phyloP scores from a whole-genome alignment of 2,888 invertebrate genomes.

The Limenitis camilla region DNA sequence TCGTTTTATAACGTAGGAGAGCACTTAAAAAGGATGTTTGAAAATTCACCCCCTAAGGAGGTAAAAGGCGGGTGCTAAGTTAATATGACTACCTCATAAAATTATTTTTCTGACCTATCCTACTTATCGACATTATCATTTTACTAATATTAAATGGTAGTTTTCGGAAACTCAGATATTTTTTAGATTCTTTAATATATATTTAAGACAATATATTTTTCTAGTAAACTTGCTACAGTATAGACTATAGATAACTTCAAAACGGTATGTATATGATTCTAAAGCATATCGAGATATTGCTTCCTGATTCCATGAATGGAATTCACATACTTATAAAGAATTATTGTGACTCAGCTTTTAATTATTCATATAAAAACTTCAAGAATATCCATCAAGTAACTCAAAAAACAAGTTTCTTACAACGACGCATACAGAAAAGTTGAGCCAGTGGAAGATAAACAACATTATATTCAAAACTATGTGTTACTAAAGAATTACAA shows the following conservation, averaged over 20 bases:
- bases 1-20: no score
- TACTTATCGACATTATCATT: no score
- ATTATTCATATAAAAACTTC: not conserved
- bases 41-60: no score
- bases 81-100: no score
- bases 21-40: no score
- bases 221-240: no score
- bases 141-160: no score
- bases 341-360: not conserved
- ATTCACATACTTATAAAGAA: not conserved
- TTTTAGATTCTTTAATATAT: no score
- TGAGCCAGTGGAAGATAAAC: slow-evolving; percentile 1
- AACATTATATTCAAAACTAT: not conserved
- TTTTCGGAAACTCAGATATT: no score
- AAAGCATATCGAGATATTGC: not conserved
- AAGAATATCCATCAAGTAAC: not conserved
- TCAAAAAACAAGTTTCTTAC: not conserved
- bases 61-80: no score
- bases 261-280: not conserved
- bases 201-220: no score
- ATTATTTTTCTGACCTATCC: no score
- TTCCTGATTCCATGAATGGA: not conserved
- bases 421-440: not conserved
- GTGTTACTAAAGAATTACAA: slow-evolving; percentile 24
- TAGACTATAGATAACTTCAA: not conserved